Evolutionary conservation across 2,113 vertebrate genomes (phyloP), one percentile per base, ranked within the genome.

Genomic region (Lamprologus tigripictilis): DNA sequence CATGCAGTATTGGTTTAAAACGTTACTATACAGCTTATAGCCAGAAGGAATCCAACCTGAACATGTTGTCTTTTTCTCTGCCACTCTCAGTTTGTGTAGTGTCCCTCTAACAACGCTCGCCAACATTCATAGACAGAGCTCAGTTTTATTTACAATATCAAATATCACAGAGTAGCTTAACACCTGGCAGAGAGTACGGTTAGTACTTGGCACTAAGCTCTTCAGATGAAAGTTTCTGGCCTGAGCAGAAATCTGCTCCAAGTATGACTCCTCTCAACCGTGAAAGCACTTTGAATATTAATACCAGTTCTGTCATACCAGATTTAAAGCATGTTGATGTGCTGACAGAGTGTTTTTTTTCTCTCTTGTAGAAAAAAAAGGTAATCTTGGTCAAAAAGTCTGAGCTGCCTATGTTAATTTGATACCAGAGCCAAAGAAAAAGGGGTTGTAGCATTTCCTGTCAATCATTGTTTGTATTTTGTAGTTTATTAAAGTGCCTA

Each of bases 201-300:
- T 80, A 76, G 42, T 76, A 19, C 31, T 47, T 40, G 54, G 23
- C 40, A 31, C 33, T 17, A 57, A 68, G 31, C 45, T 81, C 19
- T 80, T 23, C 23, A 23, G 42, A 40, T 86, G 33, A 80, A 45
- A 80, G 78, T 81, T 81, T 81, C 58, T 68, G 26, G 16, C 28
- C 33, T 45, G 33, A 19, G 66, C 49, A 53, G 71, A 49, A 78
- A 78, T 49, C 26, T 51, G 73, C 28, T 78, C 26, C 16, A 31
- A 31, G 45, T 31, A 49, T 51, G 73, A 31, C 16, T 78, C 26
- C 71, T 78, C 49, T 71, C 35, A 68, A 40, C 61, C 8, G 13
- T 81, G 76, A 54, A 79, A 61, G 26, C 28, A 68, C 49, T 66
- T 80, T 53, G 21, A 68, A 66, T 45, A 80, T 53, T 80, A 61